A percentile compares a stretch with the other conserved stretches of the same genome.
These are phyloP conservation scores for Pteronotus mesoamericanus DNA, from an alignment of 2,797 vertebrate species.

Conservation along the genomic window DNA sequence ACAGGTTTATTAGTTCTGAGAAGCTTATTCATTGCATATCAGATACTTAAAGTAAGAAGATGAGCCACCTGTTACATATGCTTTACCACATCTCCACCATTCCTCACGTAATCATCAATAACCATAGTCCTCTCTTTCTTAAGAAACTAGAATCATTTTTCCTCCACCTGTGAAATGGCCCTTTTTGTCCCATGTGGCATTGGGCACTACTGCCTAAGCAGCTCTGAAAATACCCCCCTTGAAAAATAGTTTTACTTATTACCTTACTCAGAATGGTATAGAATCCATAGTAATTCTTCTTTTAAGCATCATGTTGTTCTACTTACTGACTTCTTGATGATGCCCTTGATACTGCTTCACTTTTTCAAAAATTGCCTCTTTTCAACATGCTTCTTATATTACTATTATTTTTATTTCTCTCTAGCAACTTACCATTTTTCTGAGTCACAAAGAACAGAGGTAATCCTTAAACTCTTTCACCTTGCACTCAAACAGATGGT, in stretches of 20 bases:
- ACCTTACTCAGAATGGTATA: neutral
- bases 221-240: neutral
- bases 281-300: neutral
- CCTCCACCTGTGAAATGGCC: neutral
- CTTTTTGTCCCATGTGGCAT: neutral
- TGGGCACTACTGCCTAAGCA: neutral
- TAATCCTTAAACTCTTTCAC: neutral
- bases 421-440: neutral
- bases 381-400: neutral
- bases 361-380: neutral
- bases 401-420: neutral
- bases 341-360: neutral
- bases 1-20: neutral
- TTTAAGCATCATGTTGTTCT: neutral
- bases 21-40: neutral
- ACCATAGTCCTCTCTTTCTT: neutral
- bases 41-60: neutral
- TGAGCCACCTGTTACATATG: neutral
- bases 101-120: neutral
- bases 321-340: neutral
- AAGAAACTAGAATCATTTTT: neutral
- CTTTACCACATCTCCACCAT: neutral
- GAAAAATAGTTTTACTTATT: neutral
- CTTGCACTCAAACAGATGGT: neutral
- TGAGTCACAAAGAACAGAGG: neutral